Percentiles rank a stretch among this genome's conserved stretches.
Conservation (phyloP, 1,140 invertebrate species). For the Mylabris phalerata region DNA sequence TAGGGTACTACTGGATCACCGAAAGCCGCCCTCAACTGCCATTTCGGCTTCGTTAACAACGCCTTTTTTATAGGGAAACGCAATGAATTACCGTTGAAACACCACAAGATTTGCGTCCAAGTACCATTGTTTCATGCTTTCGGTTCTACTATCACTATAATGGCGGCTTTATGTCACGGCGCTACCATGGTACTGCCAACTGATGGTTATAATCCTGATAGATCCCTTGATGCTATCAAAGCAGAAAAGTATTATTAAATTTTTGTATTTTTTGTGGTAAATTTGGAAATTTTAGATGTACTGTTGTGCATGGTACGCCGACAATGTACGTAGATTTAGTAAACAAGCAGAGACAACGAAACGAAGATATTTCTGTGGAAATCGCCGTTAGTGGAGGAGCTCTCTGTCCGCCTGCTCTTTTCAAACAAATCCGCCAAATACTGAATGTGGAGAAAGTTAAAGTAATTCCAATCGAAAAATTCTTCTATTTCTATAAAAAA, state of each 20-base stretch:
- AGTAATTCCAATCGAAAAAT: constrained; percentile 16
- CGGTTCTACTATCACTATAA: constrained; percentile 66
- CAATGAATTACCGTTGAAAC: constrained; percentile 48
- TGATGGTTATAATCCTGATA: constrained; percentile 59
- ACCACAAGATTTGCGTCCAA: constrained; percentile 62
- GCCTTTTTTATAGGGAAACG: constrained; percentile 58
- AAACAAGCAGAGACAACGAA: constrained; percentile 44
- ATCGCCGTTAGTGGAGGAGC: constrained; percentile 70
- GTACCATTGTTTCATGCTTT: constrained; percentile 92
- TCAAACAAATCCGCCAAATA: constrained; percentile 49
- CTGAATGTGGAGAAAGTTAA: constrained; percentile 35
- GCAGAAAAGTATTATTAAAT: constrained; percentile 55
- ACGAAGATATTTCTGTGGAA: constrained; percentile 44
- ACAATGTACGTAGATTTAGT: constrained; percentile 93
- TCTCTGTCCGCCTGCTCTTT: constrained; percentile 64
- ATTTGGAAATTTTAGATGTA: constrained; percentile 53
- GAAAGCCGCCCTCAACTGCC: constrained; percentile 79
- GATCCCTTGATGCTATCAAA: constrained; percentile 58
- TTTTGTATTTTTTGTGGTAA: background rate
- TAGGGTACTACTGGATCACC: constrained; percentile 79
- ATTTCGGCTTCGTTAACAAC: constrained; percentile 84
- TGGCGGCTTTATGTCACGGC: constrained; percentile 57
- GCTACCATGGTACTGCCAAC: constrained; percentile 64
- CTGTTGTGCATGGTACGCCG: constrained; percentile 81
- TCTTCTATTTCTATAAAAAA: background rate